Base-by-base conservation (phyloP, 2,888 invertebrate species). In the Hypena proboscidalis region DNA sequence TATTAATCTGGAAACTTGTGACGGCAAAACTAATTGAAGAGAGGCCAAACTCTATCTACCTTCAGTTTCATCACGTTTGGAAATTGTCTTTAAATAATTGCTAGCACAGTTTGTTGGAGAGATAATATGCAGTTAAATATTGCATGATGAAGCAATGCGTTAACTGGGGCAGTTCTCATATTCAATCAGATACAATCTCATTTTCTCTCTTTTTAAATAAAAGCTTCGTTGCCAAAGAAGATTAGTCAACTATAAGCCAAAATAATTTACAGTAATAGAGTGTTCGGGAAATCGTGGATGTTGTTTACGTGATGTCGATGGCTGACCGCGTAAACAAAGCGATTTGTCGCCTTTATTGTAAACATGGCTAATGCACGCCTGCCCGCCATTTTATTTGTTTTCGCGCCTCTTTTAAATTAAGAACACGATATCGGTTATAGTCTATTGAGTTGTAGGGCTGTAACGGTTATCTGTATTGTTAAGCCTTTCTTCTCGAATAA, bases 321-420 rank as follows among this genome's bases (percentile, higher is more conserved):
- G 40, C 57, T 49, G 63, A 62, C 59, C 60, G 63, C 67, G 66
- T 66, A 72, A 72, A 72, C 71, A 72, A 67, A 59, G 30, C 72
- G 64, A 72, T 72, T 72, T 71, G 72, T 68, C 66, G 63, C 48
- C 55, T 54, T 50, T 49, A 62, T 55, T 68, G 68, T 71, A 68
- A 71, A 71, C 67, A 70, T 58, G 37, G 43, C 56, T 62, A 66
- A 63, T 62, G 57, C 47, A 66, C 51, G n/a, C n/a, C n/a, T 43
- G 31, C 34, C 25, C 35, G 43, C 48, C 52, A 52, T 62, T 62
- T 63, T 66, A 56, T 58, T 58, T 64, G 58, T 61, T 61, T 63
- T 49, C 45, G 42, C 48, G 36, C 29, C 36, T 20, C 37, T 36
- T 41, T 37, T 37, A 46, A 63, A 51, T 51, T 59, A 48, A 37